Base-by-base conservation (phyloP, 92 coral and sea anemone species). In the Pocillopora grandis region DNA sequence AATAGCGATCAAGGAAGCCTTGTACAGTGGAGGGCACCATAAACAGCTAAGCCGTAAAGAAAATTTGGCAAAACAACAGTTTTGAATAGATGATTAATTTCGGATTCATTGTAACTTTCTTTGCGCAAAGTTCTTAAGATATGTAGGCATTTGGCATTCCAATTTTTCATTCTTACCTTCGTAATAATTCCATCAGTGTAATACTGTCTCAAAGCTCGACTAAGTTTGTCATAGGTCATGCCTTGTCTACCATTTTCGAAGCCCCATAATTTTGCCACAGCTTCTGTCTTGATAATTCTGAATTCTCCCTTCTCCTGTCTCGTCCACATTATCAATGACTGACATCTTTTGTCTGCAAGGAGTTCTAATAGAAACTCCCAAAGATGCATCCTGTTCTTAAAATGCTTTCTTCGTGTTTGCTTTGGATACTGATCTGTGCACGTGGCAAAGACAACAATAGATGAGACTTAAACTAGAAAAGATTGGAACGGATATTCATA, bases 331-430 rank as follows among this genome's bases (percentile, higher is more conserved):
- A 78, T 63, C 57, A 61, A 63, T 0, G 96, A 86, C 12, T 62
- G 67, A 49, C 80, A 95, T 56, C 90, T 60, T 36, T 90, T 87
- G 31, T 95, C 96, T 20, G 89, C 85, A 10, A 95, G 76, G 23
- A 95, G 72, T 60, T 90, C 98, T 13, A 95, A 75, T 20, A 95
- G 78, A 71, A 95, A 95, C 81, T 95, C 97, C 98, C 98, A 95
- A 36, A 95, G 87, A 77, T 94, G 98, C 58, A 94, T 88, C 10
- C 88, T 93, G 80, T 94, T 94, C 88, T 94, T 94, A 82, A 81
- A 84, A n/a, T 87, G 64, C 80, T 13, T 75, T 72, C 36, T 82
- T 68, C 20, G 48, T 37, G 7, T 55, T 81, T 58, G 14, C 20
- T 18, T 62, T 31, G 55, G 80, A 2, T 61, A 55, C 20, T 11